phyloP scores from a whole-genome alignment of 2,113 vertebrate genomes.

The Suricata suricatta region DNA sequence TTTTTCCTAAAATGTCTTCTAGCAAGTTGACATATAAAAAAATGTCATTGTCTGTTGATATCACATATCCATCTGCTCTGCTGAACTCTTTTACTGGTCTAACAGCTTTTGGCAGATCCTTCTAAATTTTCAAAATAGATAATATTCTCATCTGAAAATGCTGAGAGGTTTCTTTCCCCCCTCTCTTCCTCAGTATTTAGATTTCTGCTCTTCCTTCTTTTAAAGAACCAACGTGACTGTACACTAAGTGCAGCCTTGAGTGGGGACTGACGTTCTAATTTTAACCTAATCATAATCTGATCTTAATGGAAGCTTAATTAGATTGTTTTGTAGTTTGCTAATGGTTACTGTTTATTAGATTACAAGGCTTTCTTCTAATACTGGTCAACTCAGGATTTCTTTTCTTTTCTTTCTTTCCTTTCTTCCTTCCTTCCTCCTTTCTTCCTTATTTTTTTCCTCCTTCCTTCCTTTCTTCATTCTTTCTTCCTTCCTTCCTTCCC shows the following conservation, averaged over 20 bases:
- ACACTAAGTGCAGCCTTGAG: not conserved
- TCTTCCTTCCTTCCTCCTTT: fast-evolving
- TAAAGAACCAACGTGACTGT: not conserved
- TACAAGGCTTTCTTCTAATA: not conserved
- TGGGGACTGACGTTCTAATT: not conserved
- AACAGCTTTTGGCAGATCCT: not conserved
- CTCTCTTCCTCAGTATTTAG: not conserved
- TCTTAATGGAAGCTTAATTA: not conserved
- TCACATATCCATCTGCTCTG: not conserved
- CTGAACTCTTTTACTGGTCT: not conserved
- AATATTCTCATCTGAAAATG: not conserved
- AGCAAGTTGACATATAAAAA: not conserved
- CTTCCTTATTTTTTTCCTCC: fast-evolving
- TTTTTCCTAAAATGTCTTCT: not conserved
- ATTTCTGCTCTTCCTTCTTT: not conserved
- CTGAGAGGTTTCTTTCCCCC: not conserved
- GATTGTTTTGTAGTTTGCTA: not conserved
- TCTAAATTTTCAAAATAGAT: not conserved
- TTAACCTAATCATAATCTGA: constrained; percentile 19
- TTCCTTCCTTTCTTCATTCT: no score
- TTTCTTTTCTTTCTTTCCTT: no score
- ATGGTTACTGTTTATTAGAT: not conserved
- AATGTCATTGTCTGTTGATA: not conserved
- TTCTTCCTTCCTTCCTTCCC: not conserved
- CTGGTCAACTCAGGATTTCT: not conserved